Conservation (phyloP, 37 sponge, comb jelly and placozoan species). For the Halichondria panicea region DNA sequence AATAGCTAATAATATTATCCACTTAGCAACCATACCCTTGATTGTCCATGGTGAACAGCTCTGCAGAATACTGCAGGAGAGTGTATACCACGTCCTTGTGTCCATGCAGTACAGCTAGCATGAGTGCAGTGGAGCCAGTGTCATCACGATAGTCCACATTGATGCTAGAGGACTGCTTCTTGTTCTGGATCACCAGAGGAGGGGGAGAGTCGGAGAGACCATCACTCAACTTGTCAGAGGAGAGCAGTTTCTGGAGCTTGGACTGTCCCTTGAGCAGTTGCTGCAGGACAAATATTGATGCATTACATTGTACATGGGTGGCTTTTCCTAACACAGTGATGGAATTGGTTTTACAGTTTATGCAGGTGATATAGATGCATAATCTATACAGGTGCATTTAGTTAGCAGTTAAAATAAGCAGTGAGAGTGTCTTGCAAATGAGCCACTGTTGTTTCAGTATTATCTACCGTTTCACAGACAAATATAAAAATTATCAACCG, state of each 20-base stretch:
- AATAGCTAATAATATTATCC: too few relatives aligned
- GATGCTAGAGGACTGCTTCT: slow-evolving; percentile 16
- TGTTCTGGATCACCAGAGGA: slow-evolving; percentile 7
- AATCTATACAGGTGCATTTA: too few relatives aligned
- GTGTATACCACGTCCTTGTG: slow-evolving; percentile 67
- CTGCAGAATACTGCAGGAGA: slow-evolving; percentile 67
- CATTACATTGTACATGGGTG: too few relatives aligned
- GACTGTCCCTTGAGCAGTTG: slow-evolving; percentile 33
- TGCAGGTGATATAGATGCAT: too few relatives aligned
- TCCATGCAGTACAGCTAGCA: slow-evolving; percentile 77
- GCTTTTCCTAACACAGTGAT: too few relatives aligned
- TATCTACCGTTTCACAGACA: too few relatives aligned
- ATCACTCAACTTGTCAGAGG: slow-evolving; percentile 22
- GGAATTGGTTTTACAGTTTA: too few relatives aligned
- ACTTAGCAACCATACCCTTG: slow-evolving; percentile 78
- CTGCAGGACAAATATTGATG: too few relatives aligned
- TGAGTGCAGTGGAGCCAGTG: slow-evolving; percentile 78
- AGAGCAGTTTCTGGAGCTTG: slow-evolving; percentile 34
- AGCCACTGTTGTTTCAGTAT: too few relatives aligned
- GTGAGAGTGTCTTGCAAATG: too few relatives aligned
- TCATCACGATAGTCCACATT: slow-evolving; percentile 64
- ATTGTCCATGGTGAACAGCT: slow-evolving; percentile 40
- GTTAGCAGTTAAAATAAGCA: too few relatives aligned
- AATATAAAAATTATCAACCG: too few relatives aligned
- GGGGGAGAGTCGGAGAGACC: background rate